Conservation (phyloP, 2,797 vertebrate genomes). For the Thalassophryne amazonica region DNA sequence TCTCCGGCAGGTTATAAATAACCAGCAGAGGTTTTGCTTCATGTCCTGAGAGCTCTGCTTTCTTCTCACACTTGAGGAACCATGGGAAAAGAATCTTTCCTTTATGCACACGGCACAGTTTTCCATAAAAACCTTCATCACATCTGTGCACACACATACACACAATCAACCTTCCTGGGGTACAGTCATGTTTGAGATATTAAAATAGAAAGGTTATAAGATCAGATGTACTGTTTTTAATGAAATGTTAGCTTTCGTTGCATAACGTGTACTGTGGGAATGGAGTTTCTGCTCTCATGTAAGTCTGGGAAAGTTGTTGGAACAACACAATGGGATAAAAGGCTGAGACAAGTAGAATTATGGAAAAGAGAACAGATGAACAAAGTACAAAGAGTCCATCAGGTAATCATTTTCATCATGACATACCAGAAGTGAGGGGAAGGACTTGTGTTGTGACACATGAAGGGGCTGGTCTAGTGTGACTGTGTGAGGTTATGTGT, state of each 20-base stretch:
- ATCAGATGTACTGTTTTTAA: slow-evolving; percentile 46
- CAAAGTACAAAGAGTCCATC: slow-evolving; percentile 28
- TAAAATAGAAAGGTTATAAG: slow-evolving; percentile 50
- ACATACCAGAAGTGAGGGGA: slow-evolving; percentile 16
- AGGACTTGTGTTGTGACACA: slow-evolving; percentile 24
- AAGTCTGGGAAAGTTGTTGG: slow-evolving; percentile 68
- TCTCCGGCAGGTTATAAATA: slow-evolving; percentile 78
- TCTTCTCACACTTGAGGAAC: slow-evolving; percentile 76
- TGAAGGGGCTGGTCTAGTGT: slow-evolving; percentile 23
- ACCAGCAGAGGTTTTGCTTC: slow-evolving; percentile 58
- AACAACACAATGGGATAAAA: slow-evolving; percentile 56
- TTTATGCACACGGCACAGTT: slow-evolving; percentile 64
- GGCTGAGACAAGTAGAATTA: slow-evolving; percentile 41
- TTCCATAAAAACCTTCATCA: slow-evolving; percentile 50
- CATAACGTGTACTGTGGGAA: slow-evolving; percentile 59
- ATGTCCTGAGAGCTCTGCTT: slow-evolving; percentile 72
- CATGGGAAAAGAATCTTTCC: slow-evolving; percentile 80
- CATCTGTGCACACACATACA: slow-evolving; percentile 19
- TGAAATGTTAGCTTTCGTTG: slow-evolving; percentile 48
- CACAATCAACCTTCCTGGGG: slow-evolving; percentile 24
- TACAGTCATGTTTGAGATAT: slow-evolving; percentile 20
- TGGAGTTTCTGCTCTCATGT: slow-evolving; percentile 45
- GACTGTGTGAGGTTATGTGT: slow-evolving; percentile 37
- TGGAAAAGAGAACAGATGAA: slow-evolving; percentile 47
- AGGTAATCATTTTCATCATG: slow-evolving; percentile 24